A percentile compares a stretch with the other conserved stretches of the same genome.
Conservation (phyloP, 2,797 vertebrate species). For the Sebastes oblongus region DNA sequence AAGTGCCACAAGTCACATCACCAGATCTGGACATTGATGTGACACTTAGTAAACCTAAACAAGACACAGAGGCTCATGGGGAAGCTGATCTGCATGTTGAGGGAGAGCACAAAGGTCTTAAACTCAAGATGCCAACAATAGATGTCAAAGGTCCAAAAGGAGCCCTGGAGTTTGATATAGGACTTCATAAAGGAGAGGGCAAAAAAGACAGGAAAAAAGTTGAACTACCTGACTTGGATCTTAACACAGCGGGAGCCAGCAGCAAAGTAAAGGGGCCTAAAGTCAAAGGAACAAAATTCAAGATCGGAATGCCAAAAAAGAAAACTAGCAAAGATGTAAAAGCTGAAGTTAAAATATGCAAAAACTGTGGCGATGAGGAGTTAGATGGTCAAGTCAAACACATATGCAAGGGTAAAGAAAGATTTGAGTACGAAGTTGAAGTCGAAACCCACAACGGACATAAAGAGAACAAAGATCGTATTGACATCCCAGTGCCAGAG, state of each 20-base stretch:
- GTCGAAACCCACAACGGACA: constrained; percentile 42
- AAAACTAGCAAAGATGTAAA: constrained; percentile 59
- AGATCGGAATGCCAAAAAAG: constrained; percentile 79
- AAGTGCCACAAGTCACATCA: constrained; percentile 46
- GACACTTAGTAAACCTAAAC: constrained; percentile 34
- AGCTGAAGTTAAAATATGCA: constrained; percentile 45
- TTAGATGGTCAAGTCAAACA: constrained; percentile 19
- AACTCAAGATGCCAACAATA: constrained; percentile 70
- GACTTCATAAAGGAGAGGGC: constrained; percentile 57
- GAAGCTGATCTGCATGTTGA: constrained; percentile 40
- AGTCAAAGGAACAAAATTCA: constrained; percentile 80
- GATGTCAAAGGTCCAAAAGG: constrained; percentile 65
- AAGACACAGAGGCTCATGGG: constrained; percentile 7
- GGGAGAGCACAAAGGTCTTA: constrained; percentile 49
- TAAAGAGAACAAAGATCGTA: constrained; percentile 41
- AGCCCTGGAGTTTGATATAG: constrained; percentile 70
- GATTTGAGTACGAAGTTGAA: constrained; percentile 13
- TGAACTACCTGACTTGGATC: constrained; percentile 68
- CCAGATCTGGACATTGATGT: constrained; percentile 70
- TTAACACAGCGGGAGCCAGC: constrained; percentile 24
- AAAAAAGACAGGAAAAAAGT: constrained; percentile 67
- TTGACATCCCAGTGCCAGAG: constrained; percentile 21
- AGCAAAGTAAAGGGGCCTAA: constrained; percentile 72
- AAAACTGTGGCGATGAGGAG: constrained; percentile 33
- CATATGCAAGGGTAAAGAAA: constrained; percentile 28